Conservation (phyloP, 1,140 invertebrate species). For the Bombus polaris region DNA sequence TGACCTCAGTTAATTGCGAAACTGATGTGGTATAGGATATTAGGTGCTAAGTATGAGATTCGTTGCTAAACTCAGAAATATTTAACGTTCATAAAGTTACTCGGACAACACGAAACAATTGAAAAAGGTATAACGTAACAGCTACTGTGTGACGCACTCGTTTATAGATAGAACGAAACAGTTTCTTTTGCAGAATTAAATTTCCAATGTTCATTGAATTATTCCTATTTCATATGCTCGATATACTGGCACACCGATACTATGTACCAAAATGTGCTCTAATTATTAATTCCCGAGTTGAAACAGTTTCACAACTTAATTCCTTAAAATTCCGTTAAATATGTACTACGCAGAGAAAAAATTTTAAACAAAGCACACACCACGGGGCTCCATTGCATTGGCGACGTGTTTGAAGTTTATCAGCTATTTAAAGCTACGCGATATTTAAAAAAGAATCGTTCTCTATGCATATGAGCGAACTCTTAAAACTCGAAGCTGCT, state of each 20-base stretch:
- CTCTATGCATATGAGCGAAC: conserved; percentile 31
- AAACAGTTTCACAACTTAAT: too few relatives aligned
- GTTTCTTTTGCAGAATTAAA: too few relatives aligned
- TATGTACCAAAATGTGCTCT: too few relatives aligned
- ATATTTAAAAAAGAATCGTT: conserved; percentile 54
- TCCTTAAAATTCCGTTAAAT: too few relatives aligned
- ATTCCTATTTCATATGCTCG: too few relatives aligned
- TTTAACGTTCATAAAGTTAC: too few relatives aligned
- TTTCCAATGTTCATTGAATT: too few relatives aligned
- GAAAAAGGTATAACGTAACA: not conserved
- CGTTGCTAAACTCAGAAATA: not conserved
- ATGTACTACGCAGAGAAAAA: conserved; percentile 30
- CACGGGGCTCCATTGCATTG: not conserved
- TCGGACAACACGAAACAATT: not conserved
- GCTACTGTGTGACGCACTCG: not conserved
- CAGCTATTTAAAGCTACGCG: conserved; percentile 39
- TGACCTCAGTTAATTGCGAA: not conserved
- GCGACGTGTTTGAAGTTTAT: conserved; percentile 49
- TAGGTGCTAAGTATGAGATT: not conserved
- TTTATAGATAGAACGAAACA: too few relatives aligned
- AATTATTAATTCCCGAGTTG: too few relatives aligned
- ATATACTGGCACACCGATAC: too few relatives aligned
- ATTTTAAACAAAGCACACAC: not conserved
- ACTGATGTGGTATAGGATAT: not conserved
- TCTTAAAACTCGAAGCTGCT: conserved; percentile 32